Conservation (phyloP, 2,113 vertebrate genomes). For the Eulemur macaco region DNA sequence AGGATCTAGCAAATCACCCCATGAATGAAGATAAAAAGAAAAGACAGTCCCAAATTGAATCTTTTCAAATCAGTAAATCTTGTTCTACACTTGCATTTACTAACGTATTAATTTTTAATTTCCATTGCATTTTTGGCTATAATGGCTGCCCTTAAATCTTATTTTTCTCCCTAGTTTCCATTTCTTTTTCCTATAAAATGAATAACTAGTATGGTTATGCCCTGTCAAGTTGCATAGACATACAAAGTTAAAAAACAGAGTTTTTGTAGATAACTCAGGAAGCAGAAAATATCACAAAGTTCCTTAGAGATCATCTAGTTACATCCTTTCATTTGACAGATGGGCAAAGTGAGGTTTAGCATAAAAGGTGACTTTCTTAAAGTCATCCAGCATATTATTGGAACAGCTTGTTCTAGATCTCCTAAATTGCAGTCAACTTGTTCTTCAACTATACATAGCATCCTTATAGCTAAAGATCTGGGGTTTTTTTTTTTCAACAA, state of each 20-base stretch:
- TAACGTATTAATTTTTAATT: constrained; percentile 47
- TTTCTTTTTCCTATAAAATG: not conserved
- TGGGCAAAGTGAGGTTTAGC: not conserved
- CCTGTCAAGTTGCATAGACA: not conserved
- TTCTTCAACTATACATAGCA: not conserved
- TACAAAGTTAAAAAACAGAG: not conserved
- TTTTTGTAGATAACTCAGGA: not conserved
- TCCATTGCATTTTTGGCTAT: not conserved
- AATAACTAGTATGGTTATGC: not conserved
- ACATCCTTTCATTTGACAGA: not conserved
- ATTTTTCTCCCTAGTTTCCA: not conserved
- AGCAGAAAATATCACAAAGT: not conserved
- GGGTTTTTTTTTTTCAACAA: not conserved
- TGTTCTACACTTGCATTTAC: not conserved
- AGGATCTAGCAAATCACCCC: not conserved
- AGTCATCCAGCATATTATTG: not conserved
- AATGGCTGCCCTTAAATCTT: not conserved
- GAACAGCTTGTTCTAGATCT: not conserved
- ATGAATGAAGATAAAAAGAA: constrained; percentile 58
- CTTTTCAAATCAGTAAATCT: constrained; percentile 58
- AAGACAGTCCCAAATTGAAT: constrained; percentile 21
- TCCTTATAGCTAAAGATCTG: not conserved
- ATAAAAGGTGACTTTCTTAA: not conserved
- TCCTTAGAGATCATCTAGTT: not conserved
- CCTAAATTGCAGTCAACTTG: not conserved